Evolutionary conservation across 2,888 invertebrate genomes (phyloP).

Genomic region (Oeneis ivallda): DNA sequence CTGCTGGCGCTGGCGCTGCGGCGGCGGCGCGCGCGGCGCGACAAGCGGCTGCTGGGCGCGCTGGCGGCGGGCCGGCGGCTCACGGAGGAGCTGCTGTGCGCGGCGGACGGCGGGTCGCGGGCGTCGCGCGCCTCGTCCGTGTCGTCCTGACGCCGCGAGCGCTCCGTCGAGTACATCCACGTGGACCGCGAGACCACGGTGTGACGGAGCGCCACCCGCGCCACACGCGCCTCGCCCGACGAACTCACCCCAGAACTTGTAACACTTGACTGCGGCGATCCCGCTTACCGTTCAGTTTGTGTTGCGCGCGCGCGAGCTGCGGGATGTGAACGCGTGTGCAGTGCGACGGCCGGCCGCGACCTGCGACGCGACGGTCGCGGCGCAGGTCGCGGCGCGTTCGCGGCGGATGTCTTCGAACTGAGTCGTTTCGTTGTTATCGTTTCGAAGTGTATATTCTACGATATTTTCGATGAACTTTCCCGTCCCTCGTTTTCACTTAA

Average conservation of each 20-base stretch:
- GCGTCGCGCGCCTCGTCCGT: constrained; percentile 80
- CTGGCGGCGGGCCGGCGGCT: constrained; percentile 83
- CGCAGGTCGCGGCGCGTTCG: background rate
- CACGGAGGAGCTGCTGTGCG: constrained; percentile 86
- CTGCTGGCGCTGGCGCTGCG: constrained; percentile 81
- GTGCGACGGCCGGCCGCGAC: constrained; percentile 8
- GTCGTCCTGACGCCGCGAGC: constrained; percentile 93
- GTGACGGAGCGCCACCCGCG: constrained; percentile 79
- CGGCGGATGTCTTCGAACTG: constrained; percentile 11
- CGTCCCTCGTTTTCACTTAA: constrained; percentile 73
- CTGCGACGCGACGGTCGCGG: constrained; percentile 4
- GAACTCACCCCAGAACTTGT: background rate
- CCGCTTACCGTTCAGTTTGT: background rate
- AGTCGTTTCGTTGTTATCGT: constrained; percentile 38
- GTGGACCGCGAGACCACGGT: constrained; percentile 96
- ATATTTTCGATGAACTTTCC: constrained; percentile 69
- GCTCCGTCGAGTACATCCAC: constrained; percentile 95
- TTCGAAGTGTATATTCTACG: constrained; percentile 45
- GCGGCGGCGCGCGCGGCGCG: constrained; percentile 79
- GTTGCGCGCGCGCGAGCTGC: background rate
- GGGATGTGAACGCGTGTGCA: constrained; percentile 11
- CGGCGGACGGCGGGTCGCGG: constrained; percentile 79
- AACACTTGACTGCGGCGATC: background rate
- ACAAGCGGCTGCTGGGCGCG: constrained; percentile 82
- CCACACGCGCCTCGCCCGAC: constrained; percentile 18